A percentile compares a stretch with the other conserved stretches of the same genome.
These are phyloP conservation scores for Eristalis arbustorum DNA, from an alignment of 2,888 invertebrate genomes.

Conservation along the genomic window DNA sequence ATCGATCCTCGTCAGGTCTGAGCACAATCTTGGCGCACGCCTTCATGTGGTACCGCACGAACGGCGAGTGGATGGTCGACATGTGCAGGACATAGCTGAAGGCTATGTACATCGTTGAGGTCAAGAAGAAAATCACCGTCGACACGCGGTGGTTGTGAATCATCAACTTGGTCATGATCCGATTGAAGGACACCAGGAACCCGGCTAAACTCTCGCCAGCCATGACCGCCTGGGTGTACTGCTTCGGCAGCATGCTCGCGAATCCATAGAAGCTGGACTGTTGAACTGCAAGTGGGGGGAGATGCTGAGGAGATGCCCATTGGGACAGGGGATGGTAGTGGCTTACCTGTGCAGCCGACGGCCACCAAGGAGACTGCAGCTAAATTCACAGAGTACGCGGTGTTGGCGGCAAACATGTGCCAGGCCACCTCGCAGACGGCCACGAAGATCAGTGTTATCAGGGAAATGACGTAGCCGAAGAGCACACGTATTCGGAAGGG, in stretches of 20 bases:
- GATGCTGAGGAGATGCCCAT: neutral
- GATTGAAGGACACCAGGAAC: slow-evolving; percentile 91
- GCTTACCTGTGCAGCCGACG: slow-evolving; percentile 87
- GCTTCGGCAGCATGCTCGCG: slow-evolving; percentile 92
- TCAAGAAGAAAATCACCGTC: slow-evolving; percentile 92
- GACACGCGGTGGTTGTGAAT: slow-evolving; percentile 89
- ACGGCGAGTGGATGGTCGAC: slow-evolving; percentile 88
- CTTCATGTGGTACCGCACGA: slow-evolving; percentile 91
- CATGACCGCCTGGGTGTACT: slow-evolving; percentile 97
- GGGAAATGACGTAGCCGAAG: slow-evolving; percentile 92
- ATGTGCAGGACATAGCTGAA: slow-evolving; percentile 90
- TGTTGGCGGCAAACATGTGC: slow-evolving; percentile 89
- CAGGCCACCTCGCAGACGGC: slow-evolving; percentile 93
- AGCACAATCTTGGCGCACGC: slow-evolving; percentile 89
- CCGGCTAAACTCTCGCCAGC: slow-evolving; percentile 94
- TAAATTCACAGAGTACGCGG: slow-evolving; percentile 91
- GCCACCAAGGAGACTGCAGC: slow-evolving; percentile 92
- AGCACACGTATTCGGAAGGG: slow-evolving; percentile 91
- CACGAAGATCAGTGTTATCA: slow-evolving; percentile 90
- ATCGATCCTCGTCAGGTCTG: slow-evolving; percentile 90
- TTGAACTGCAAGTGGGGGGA: slow-evolving; percentile 83
- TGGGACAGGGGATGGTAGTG: neutral
- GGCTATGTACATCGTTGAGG: slow-evolving; percentile 88
- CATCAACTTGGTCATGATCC: slow-evolving; percentile 90
- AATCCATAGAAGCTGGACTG: slow-evolving; percentile 97